Evolutionary conservation across 2,113 vertebrate genomes (phyloP), one percentile per base, ranked within the genome.

Genomic region (Sapajus apella): DNA sequence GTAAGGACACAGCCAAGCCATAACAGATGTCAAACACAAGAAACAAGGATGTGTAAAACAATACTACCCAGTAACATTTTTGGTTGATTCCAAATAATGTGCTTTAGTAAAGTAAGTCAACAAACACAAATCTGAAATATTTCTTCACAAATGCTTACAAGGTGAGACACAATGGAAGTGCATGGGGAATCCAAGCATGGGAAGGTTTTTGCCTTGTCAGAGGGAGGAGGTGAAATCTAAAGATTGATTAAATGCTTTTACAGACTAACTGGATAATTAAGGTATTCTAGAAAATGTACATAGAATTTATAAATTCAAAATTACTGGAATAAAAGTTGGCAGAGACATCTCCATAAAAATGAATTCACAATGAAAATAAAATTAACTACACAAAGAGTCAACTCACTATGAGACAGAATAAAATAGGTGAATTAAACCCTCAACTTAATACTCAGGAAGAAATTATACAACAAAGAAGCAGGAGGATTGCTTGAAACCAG

Each of bases 291-390:
- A 89, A 58, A 79, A 27, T 20, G 27, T 32, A 30, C 32, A 30
- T 43, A 40, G 30, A n/a, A 76, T 68, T 91, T 83, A 35, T 6
- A 80, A 37, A 56, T 70, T 70, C 30, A 55, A 87, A 40, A 50
- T 52, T 45, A 56, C 45, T 7, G 13, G 56, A 87, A 58, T 20
- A 61, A 89, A 94, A 88, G 12, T 10, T 72, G 12, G 37, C 87
- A 50, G 23, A 68, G 76, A 47, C 47, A 47, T 40, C 20, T 61
- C 58, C 3, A 10, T 70, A 50, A 43, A 72, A 83, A 47, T 13
- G 32, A 90, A 90, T 27, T 79, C 14, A 35, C 9, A 56, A 66
- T 82, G 43, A 86, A 76, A 91, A 87, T n/a, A 90, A 84, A 66
- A 64, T n/a, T 14, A 77, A 68, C 8, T 50, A 6, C 27, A 11